These are phyloP conservation scores for Solenodon paradoxus DNA, from an alignment of 2,113 vertebrate genomes.

Conservation along the genomic window DNA sequence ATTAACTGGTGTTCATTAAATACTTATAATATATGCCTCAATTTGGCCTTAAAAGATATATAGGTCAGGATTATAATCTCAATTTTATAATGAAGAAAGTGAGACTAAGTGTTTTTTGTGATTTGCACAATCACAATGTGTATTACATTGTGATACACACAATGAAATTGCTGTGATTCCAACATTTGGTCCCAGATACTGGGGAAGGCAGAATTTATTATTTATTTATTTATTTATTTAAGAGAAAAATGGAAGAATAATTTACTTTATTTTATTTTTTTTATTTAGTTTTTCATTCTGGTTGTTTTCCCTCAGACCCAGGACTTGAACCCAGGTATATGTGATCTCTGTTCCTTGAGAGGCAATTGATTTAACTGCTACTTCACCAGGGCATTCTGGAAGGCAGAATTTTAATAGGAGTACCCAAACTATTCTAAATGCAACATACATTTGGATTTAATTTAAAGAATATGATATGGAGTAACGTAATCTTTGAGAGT, in stretches of 20 bases:
- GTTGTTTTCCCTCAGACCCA: no score
- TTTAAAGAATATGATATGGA: neutral
- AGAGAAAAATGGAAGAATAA: no score
- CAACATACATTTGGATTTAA: neutral
- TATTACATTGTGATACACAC: no score
- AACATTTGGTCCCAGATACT: neutral
- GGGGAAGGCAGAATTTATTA: neutral
- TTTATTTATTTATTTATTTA: no score
- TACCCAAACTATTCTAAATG: neutral
- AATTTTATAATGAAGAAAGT: slow-evolving; percentile 22
- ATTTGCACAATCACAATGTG: neutral
- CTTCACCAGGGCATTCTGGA: no score
- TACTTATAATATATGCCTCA: neutral
- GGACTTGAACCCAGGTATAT: no score
- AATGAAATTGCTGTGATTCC: slow-evolving; percentile 8
- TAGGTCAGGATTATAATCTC: neutral
- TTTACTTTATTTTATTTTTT: no score
- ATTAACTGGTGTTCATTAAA: neutral
- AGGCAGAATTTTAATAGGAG: neutral
- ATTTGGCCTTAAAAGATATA: neutral
- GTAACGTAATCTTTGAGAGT: neutral
- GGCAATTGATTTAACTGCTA: no score
- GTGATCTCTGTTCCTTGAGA: no score
- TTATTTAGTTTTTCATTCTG: no score
- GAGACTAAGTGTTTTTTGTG: neutral